Percentiles rank a stretch among this genome's conserved stretches.
These are phyloP conservation scores for Idris sp. DNA, from an alignment of 1,140 invertebrate genomes.

Conservation along the genomic window DNA sequence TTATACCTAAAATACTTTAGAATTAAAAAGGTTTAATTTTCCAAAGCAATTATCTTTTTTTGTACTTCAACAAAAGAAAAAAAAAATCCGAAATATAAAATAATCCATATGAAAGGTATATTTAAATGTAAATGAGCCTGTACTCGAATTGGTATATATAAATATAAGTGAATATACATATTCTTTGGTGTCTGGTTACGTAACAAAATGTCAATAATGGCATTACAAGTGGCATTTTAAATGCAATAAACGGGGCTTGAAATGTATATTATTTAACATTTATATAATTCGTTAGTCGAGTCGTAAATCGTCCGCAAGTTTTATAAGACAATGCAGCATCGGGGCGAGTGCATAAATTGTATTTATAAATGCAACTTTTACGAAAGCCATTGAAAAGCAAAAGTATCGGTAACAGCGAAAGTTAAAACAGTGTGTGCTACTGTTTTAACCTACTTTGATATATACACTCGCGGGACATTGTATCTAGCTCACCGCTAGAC, in stretches of 20 bases:
- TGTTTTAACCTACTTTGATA: conserved; percentile 58
- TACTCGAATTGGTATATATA: conserved; percentile 14
- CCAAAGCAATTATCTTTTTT: no score
- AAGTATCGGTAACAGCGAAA: conserved; percentile 57
- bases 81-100: conserved; percentile 6
- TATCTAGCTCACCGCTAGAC: conserved; percentile 48
- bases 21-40: not conserved
- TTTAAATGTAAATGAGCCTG: conserved; percentile 22
- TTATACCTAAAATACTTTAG: no score
- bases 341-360: conserved; percentile 12
- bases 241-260: not conserved
- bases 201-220: conserved; percentile 43
- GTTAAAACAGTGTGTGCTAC: conserved; percentile 52
- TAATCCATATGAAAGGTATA: no score
- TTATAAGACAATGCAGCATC: conserved; percentile 34
- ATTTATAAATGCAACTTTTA: conserved; percentile 36
- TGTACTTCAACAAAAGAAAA: not conserved
- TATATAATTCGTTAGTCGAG: conserved; percentile 19
- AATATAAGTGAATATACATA: no score
- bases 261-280: conserved; percentile 35
- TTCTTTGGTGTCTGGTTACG: conserved; percentile 3
- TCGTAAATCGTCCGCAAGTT: conserved; percentile 23
- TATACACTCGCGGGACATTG: conserved; percentile 47
- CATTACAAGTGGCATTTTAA: conserved; percentile 32
- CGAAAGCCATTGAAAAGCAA: conserved; percentile 58